Evolutionary conservation across 2,113 vertebrate species (phyloP).

Genomic region (Calonectris borealis): DNA sequence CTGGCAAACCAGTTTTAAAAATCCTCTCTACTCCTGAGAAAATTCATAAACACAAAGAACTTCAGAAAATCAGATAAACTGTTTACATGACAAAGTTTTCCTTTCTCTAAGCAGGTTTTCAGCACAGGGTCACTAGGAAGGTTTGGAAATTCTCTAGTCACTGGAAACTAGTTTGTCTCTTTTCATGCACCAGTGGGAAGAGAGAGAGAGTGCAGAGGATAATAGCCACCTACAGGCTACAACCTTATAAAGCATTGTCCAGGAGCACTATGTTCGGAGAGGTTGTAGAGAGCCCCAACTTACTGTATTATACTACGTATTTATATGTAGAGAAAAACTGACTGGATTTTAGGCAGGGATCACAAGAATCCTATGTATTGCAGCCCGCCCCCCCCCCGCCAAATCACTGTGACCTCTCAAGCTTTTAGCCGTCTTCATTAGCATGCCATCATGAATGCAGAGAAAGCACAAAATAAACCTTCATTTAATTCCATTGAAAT

Average conservation of each 20-base stretch:
- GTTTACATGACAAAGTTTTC: background rate
- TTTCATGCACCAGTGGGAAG: background rate
- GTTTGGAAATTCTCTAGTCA: background rate
- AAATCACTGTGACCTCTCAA: background rate
- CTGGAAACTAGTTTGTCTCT: background rate
- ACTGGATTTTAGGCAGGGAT: background rate
- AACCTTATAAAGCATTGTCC: background rate
- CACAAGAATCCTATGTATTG: background rate
- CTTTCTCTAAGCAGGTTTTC: background rate
- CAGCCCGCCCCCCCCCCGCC: background rate
- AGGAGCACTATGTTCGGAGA: background rate
- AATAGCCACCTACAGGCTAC: background rate
- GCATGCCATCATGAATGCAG: background rate
- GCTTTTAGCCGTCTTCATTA: background rate
- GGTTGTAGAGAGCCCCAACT: background rate
- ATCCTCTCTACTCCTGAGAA: background rate
- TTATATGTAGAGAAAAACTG: background rate
- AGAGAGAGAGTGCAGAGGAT: background rate
- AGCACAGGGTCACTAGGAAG: background rate
- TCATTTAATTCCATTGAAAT: background rate
- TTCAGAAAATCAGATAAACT: background rate
- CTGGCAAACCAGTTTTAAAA: background rate
- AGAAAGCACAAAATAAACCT: background rate
- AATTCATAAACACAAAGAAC: background rate
- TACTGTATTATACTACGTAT: background rate